Percentiles rank a stretch among this genome's conserved stretches.
Evolutionary conservation across 1,140 invertebrate genomes (phyloP).

Genomic region (Delia radicum): DNA sequence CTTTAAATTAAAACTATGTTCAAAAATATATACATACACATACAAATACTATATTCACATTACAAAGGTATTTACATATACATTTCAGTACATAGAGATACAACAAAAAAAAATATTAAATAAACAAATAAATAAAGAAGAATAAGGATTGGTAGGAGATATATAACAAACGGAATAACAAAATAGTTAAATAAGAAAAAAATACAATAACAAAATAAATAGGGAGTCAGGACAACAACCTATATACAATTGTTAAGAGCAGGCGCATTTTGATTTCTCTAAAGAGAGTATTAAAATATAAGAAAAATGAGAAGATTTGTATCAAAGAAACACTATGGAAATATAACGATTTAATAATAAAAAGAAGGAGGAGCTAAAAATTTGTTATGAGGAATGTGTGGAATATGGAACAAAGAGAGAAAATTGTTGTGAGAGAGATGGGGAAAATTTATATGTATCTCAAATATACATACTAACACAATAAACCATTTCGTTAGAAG

Average conservation of each 20-base stretch:
- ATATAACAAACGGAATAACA: not conserved
- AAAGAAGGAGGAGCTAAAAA: not conserved
- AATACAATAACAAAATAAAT: not conserved
- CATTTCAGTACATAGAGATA: not conserved
- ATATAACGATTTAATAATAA: not conserved
- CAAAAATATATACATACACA: not conserved
- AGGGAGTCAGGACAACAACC: not conserved
- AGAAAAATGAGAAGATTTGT: not conserved
- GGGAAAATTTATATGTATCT: not conserved
- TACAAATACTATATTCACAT: not conserved
- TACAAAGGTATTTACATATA: not conserved
- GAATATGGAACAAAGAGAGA: not conserved
- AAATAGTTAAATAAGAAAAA: not conserved
- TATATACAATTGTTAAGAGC: not conserved
- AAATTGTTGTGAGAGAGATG: not conserved
- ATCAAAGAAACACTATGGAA: not conserved
- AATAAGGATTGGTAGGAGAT: not conserved
- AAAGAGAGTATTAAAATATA: too few species aligned
- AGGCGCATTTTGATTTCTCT: not conserved
- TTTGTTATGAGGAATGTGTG: not conserved
- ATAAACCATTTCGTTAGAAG: not conserved
- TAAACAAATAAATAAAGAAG: not conserved
- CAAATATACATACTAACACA: not conserved
- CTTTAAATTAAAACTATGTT: conserved; percentile 10
- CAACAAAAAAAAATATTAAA: not conserved